Evolutionary conservation across 2,888 invertebrate genomes (phyloP).

Genomic region (Philopedon plagiatum): DNA sequence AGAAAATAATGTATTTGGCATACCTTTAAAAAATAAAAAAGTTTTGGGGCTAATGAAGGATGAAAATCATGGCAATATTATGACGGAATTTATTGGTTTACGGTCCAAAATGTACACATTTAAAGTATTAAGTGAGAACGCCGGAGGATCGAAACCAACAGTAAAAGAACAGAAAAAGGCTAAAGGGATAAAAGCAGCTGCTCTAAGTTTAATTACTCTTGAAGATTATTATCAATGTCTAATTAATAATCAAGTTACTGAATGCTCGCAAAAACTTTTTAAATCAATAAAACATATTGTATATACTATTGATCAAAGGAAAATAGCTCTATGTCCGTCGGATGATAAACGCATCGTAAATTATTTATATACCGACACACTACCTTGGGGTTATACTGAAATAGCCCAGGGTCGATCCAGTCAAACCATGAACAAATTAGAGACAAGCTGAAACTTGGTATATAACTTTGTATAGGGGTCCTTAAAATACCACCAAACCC

Average conservation of each 20-base stretch:
- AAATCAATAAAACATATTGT: not conserved
- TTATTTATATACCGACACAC: not conserved
- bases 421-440: too few relatives aligned
- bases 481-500: too few relatives aligned
- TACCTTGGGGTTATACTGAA: conserved; percentile 5
- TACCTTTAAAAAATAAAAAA: conserved; percentile 19
- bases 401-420: too few relatives aligned
- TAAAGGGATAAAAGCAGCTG: conserved; percentile 1
- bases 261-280: not conserved
- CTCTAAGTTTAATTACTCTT: not conserved
- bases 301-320: not conserved
- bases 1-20: conserved; percentile 11
- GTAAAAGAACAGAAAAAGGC: not conserved
- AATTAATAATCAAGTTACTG: not conserved
- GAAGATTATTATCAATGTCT: conserved; percentile 20
- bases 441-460: too few relatives aligned
- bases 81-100: conserved; percentile 32
- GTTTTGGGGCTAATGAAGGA: conserved; percentile 23
- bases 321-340: not conserved
- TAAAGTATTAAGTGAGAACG: not conserved
- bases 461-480: too few relatives aligned
- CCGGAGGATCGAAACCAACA: too few relatives aligned
- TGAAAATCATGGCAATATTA: conserved; percentile 22
- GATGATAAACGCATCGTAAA: conserved; percentile 20
- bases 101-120: conserved; percentile 24